Percentiles rank a stretch among this genome's conserved stretches.
Conservation (phyloP, 2,113 vertebrate species). For the Oryzias woworae region DNA sequence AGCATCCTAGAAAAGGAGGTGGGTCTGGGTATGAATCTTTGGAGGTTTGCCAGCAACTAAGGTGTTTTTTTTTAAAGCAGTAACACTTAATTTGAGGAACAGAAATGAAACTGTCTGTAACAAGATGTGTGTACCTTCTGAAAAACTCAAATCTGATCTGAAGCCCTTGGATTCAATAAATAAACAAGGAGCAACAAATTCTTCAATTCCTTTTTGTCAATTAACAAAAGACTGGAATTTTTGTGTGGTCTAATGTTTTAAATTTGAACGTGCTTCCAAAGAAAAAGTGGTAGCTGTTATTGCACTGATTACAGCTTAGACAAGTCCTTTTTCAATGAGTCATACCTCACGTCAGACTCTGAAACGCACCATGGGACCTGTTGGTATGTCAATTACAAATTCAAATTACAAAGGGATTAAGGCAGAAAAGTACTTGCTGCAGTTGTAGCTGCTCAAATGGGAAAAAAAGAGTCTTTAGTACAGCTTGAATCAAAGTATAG, state of each 20-base stretch:
- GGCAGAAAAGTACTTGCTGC: not conserved
- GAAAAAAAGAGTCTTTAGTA: no score
- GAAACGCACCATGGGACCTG: not conserved
- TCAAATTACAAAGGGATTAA: not conserved
- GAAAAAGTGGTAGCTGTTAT: not conserved
- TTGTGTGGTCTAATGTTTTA: no score
- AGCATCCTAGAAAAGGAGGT: slow-evolving; percentile 42
- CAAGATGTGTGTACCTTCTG: slow-evolving; percentile 26
- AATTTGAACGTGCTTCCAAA: slow-evolving; percentile 6
- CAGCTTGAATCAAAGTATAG: no score
- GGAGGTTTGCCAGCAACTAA: slow-evolving; percentile 46
- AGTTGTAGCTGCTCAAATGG: no score
- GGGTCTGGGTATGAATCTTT: slow-evolving; percentile 30
- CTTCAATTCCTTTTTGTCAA: no score
- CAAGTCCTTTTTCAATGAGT: not conserved
- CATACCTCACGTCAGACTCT: no score
- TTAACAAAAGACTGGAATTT: no score
- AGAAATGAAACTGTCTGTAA: slow-evolving; percentile 62
- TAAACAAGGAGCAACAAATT: slow-evolving; percentile 27
- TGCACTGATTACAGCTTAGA: slow-evolving; percentile 1
- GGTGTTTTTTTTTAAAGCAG: slow-evolving; percentile 63
- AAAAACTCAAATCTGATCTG: not conserved
- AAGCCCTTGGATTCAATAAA: slow-evolving; percentile 32
- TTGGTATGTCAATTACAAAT: not conserved
- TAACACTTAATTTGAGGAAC: slow-evolving; percentile 69